Base-by-base conservation (phyloP, 2,113 vertebrate genomes). In the Trichechus manatus region DNA sequence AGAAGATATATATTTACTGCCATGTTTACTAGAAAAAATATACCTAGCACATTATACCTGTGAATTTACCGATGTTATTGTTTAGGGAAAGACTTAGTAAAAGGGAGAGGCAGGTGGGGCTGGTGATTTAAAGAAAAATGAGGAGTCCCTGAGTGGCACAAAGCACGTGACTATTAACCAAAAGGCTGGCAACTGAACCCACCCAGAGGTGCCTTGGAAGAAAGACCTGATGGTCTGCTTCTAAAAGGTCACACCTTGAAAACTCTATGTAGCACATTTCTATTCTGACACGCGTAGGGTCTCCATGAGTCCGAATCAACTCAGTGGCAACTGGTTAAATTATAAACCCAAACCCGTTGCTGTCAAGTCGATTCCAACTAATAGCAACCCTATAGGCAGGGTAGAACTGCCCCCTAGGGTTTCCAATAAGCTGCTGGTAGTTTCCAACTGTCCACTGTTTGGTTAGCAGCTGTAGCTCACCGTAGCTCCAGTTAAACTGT, bases 71-170 rank as follows among this genome's bases (percentile, higher is more conserved):
- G 31, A 94, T 63, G 63, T n/a, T 56, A 83, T 1, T 63, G 5
- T 91, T 91, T n/a, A 93, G n/a, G 36, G 19, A 47, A 87, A 93
- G 42, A 81, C 10, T 75, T 66, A 90, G 9, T 66, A 81, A 63
- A 85, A 94, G 90, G 19, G n/a, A 64, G 10, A 81, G 9, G 63
- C 8, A 64, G 6, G 25, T 64, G 25, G 63, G 63, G 29, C 6
- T 22, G 25, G 9, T 74, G 25, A 64, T 68, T 85, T 85, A 44
- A 94, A 70, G 9, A 88, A 75, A 80, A 80, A 36, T 36, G 20
- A 66, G 44, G 72, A 64, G 14, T 27, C 63, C 25, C 25, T 64
- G 63, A 25, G 23, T 64, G 25, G 25, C 9, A 25, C 63, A 64
- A 29, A 25, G 63, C 25, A 27, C 14, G 3, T 27, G 25, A 29